Percentiles rank a stretch among this genome's conserved stretches.
These are phyloP conservation scores for Zophobas atratus DNA, from an alignment of 1,140 invertebrate species.

Conservation along the genomic window DNA sequence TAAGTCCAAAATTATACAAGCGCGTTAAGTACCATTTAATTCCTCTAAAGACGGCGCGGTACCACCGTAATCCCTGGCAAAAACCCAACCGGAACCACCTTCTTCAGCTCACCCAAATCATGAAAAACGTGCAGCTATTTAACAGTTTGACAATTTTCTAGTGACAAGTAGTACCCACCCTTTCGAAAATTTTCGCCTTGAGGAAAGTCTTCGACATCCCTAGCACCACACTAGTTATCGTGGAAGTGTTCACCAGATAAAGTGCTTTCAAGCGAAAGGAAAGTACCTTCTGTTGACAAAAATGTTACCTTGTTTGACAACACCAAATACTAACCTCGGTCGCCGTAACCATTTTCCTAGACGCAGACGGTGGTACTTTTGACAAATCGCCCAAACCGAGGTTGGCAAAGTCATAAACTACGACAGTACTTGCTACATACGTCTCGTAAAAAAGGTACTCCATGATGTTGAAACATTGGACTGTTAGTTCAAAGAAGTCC, in stretches of 20 bases:
- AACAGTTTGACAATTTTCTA: neutral
- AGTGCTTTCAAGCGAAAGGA: slow-evolving; percentile 4
- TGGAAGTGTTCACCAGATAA: slow-evolving; percentile 6
- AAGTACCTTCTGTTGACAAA: neutral
- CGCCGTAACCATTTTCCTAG: too few species aligned
- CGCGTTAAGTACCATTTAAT: slow-evolving; percentile 2
- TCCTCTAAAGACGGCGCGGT: slow-evolving; percentile 6
- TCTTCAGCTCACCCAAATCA: neutral
- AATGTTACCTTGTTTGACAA: too few species aligned
- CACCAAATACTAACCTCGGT: too few species aligned
- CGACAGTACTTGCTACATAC: too few species aligned
- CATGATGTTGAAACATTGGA: too few species aligned
- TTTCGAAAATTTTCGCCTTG: slow-evolving; percentile 28
- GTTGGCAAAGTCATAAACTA: too few species aligned
- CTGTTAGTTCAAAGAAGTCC: too few species aligned
- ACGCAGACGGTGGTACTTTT: too few species aligned
- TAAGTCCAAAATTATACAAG: neutral
- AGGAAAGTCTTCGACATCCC: neutral
- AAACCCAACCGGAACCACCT: neutral
- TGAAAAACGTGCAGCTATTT: slow-evolving; percentile 3
- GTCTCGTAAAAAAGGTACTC: too few species aligned
- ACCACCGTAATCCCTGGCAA: slow-evolving; percentile 21
- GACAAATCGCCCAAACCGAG: too few species aligned
- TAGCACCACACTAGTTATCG: neutral
- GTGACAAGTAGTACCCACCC: neutral